A percentile compares a stretch with the other conserved stretches of the same genome.
Evolutionary conservation across 2,888 invertebrate genomes (phyloP).

Genomic region (Diachrysia chrysitis): DNA sequence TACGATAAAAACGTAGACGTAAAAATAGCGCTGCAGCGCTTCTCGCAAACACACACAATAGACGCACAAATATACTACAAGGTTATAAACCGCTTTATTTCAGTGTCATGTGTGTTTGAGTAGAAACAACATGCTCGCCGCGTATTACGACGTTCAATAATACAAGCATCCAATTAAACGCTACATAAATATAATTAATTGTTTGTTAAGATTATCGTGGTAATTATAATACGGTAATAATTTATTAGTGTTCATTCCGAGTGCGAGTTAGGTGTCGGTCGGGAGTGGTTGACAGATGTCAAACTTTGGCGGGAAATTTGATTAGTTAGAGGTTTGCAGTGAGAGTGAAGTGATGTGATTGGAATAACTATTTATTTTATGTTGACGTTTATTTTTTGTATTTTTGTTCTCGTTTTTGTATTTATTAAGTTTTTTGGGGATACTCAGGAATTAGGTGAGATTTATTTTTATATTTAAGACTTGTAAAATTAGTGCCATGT

Average conservation of each 20-base stretch:
- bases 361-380: constrained; percentile 65
- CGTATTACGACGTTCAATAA: constrained; percentile 32
- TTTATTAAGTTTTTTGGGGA: constrained; percentile 65
- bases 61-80: constrained; percentile 56
- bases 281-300: constrained; percentile 71
- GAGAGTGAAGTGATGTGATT: constrained; percentile 81
- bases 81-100: constrained; percentile 62
- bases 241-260: constrained; percentile 34
- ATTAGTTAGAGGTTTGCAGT: constrained; percentile 64
- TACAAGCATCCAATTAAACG: constrained; percentile 27
- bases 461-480: constrained; percentile 25
- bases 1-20: constrained; percentile 61
- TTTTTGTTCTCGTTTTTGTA: constrained; percentile 72
- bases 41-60: constrained; percentile 47
- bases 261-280: constrained; percentile 39
- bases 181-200: constrained; percentile 31
- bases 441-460: constrained; percentile 64
- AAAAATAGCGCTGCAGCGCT: constrained; percentile 63
- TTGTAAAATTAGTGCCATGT: too few relatives aligned
- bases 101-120: constrained; percentile 52
- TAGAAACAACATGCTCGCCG: constrained; percentile 21
- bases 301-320: constrained; percentile 77
- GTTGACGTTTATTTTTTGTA: constrained; percentile 75
- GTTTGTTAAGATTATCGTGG: constrained; percentile 32
- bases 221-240: constrained; percentile 44